phyloP scores from a whole-genome alignment of 2,113 vertebrate genomes.

The Cololabis saira region DNA sequence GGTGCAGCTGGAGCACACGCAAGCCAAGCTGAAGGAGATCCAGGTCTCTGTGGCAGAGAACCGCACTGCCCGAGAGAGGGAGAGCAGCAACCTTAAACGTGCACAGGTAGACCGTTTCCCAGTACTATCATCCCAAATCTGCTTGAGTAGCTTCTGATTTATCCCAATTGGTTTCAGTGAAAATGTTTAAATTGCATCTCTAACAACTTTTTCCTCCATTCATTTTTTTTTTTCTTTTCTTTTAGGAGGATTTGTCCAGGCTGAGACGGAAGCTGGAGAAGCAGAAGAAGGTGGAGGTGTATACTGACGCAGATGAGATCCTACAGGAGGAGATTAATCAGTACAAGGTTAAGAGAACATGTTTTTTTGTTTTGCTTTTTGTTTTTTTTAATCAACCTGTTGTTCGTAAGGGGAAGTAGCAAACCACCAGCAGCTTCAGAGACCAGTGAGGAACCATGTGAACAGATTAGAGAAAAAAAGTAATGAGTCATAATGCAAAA shows the following conservation, averaged over 20 bases:
- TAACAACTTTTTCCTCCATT: not conserved
- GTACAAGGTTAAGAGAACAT: conserved; percentile 84
- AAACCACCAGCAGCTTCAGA: conserved; percentile 17
- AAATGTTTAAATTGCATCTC: not conserved
- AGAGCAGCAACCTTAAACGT: conserved; percentile 91
- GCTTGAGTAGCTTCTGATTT: not conserved
- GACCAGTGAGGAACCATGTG: not conserved
- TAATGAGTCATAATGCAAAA: not conserved
- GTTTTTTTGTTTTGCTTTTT: not conserved
- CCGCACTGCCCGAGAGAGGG: conserved; percentile 89
- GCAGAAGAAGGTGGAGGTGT: conserved; percentile 94
- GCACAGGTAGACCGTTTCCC: conserved; percentile 83
- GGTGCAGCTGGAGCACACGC: conserved; percentile 92
- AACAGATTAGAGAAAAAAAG: not conserved
- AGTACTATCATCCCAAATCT: not conserved
- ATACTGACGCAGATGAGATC: conserved; percentile 93
- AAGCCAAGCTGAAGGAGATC: conserved; percentile 90
- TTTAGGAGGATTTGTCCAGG: conserved; percentile 91
- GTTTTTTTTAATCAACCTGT: not conserved
- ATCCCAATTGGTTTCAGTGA: not conserved
- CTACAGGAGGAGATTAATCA: conserved; percentile 97
- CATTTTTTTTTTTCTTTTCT: not conserved
- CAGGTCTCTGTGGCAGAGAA: conserved; percentile 92
- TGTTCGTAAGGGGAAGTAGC: not conserved
- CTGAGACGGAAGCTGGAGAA: conserved; percentile 92